A percentile compares a stretch with the other conserved stretches of the same genome.
Evolutionary conservation across 2,888 invertebrate genomes (phyloP).

Genomic region (Napeogenes inachia): DNA sequence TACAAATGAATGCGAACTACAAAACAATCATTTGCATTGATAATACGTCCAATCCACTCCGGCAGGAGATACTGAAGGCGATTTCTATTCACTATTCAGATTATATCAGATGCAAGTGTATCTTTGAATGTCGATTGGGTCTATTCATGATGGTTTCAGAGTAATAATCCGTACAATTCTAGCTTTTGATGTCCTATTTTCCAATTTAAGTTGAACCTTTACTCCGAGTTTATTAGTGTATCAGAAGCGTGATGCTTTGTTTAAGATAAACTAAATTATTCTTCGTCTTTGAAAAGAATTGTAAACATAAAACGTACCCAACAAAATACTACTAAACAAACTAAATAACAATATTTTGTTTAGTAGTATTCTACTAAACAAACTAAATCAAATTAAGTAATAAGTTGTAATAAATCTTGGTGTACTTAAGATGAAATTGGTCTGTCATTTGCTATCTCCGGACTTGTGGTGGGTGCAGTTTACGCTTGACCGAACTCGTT

Average conservation of each 20-base stretch:
- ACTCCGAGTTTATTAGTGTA: not conserved
- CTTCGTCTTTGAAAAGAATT: no score
- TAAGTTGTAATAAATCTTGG: no score
- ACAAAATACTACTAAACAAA: no score
- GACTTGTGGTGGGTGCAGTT: slow-evolving; percentile 44
- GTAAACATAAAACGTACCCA: no score
- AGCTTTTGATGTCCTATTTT: not conserved
- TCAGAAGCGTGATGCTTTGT: no score
- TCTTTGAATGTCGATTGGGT: slow-evolving; percentile 21
- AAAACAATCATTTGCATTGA: slow-evolving; percentile 13
- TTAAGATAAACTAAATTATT: no score
- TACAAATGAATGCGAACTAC: slow-evolving; percentile 1
- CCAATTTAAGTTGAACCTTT: not conserved
- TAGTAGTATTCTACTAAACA: no score
- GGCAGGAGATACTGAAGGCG: slow-evolving; percentile 12
- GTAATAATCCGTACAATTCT: not conserved
- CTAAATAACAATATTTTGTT: no score
- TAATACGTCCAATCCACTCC: slow-evolving; percentile 11
- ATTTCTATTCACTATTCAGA: slow-evolving; percentile 25
- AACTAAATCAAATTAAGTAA: no score
- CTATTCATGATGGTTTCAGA: slow-evolving; percentile 10
- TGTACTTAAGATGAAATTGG: slow-evolving; percentile 2
- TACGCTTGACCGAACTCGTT: slow-evolving; percentile 45
- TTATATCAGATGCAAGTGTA: slow-evolving; percentile 64
- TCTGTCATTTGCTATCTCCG: slow-evolving; percentile 41